Conservation (phyloP, 1,140 invertebrate genomes). For the Scaptodrosophila lebanonensis region DNA sequence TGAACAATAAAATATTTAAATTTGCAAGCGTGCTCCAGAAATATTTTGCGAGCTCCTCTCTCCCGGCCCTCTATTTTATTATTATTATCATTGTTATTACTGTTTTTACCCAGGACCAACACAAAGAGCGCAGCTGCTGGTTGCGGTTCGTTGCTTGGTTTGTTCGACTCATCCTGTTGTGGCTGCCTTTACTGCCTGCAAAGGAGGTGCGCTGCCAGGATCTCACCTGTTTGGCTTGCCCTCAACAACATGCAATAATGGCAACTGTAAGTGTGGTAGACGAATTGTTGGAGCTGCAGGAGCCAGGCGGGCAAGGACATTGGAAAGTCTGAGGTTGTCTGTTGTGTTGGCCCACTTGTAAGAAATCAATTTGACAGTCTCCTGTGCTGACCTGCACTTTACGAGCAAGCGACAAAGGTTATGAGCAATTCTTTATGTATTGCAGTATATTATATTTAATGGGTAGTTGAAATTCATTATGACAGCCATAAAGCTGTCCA, state of each 20-base stretch:
- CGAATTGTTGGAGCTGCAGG: too few relatives aligned
- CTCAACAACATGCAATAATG: constrained; percentile 10
- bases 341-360: constrained; percentile 1
- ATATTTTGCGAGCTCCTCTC: neutral
- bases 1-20: constrained; percentile 54
- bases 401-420: neutral
- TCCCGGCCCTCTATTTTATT: constrained; percentile 21
- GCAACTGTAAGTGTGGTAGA: constrained; percentile 7
- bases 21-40: constrained; percentile 16
- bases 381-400: neutral
- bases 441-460: too few relatives aligned
- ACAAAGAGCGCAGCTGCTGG: constrained; percentile 29
- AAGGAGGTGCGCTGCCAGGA: constrained; percentile 26
- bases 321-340: too few relatives aligned
- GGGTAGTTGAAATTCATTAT: too few relatives aligned
- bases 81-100: constrained; percentile 35
- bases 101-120: constrained; percentile 30
- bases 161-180: constrained; percentile 9
- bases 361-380: constrained; percentile 7
- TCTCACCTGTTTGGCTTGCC: constrained; percentile 31
- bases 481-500: neutral
- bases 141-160: constrained; percentile 24
- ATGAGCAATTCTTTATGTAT: too few relatives aligned
- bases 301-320: too few relatives aligned
- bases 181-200: constrained; percentile 16